These are phyloP conservation scores for Petrolisthes cinctipes DNA, from an alignment of 2,888 invertebrate species.

Conservation along the genomic window DNA sequence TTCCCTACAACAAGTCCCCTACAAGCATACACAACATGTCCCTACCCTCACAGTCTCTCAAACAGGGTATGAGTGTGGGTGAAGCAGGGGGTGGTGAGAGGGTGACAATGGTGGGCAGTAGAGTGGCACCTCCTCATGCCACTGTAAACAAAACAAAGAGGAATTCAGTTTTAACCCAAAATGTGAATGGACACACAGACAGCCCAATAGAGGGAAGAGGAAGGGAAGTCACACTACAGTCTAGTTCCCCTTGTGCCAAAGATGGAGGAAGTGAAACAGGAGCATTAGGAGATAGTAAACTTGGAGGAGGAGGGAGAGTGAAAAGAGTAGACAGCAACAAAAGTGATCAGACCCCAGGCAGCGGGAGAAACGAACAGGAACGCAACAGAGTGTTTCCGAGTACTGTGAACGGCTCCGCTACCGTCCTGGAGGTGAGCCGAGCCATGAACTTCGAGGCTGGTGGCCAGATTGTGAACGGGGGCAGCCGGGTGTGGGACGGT, in stretches of 20 bases:
- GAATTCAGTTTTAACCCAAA: not conserved
- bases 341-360: not conserved
- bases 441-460: not conserved
- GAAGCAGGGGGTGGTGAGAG: not conserved
- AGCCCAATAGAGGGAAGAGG: not conserved
- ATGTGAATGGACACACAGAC: not conserved
- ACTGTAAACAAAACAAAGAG: not conserved
- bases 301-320: conserved; percentile 11
- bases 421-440: not conserved
- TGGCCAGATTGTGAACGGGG: not conserved
- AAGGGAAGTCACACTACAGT: not conserved
- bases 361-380: not conserved
- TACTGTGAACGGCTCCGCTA: not conserved
- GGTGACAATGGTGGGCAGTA: not conserved
- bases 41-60: not conserved
- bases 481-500: conserved; percentile 1
- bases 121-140: not conserved
- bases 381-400: not conserved
- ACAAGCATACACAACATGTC: not conserved
- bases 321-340: not conserved
- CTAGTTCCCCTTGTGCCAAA: conserved; percentile 14
- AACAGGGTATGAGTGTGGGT: not conserved
- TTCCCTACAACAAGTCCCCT: not conserved
- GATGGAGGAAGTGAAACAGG: not conserved
- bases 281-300: not conserved